These are phyloP conservation scores for Ichneumoninae sp. DNA, from an alignment of 2,888 invertebrate species.

Conservation along the genomic window DNA sequence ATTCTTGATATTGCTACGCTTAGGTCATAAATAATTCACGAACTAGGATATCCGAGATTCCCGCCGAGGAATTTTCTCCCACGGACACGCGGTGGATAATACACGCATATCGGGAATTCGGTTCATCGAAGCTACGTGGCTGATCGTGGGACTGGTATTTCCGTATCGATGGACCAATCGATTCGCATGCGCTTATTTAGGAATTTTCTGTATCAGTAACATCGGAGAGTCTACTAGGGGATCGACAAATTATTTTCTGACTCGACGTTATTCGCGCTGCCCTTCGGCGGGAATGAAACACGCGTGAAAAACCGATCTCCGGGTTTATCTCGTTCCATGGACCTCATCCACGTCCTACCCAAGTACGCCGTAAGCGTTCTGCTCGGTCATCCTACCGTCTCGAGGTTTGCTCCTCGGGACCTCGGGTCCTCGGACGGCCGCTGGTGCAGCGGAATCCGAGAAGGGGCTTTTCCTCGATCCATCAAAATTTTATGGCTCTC, in stretches of 20 bases:
- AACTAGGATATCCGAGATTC: neutral
- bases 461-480: slow-evolving; percentile 12
- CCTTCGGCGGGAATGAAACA: slow-evolving; percentile 30
- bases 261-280: slow-evolving; percentile 8
- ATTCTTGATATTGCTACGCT: slow-evolving; percentile 14
- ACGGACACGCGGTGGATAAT: neutral
- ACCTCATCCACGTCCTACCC: neutral
- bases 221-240: neutral
- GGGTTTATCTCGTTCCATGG: slow-evolving; percentile 22
- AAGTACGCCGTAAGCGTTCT: slow-evolving; percentile 21
- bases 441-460: neutral
- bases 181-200: neutral
- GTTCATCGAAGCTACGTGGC: neutral
- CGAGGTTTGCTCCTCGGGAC: neutral
- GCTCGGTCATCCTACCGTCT: slow-evolving; percentile 3
- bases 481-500: slow-evolving; percentile 30
- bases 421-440: neutral
- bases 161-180: neutral
- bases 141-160: slow-evolving; percentile 39
- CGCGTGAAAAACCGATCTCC: slow-evolving; percentile 53
- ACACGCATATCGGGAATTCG: slow-evolving; percentile 6
- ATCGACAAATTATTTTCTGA: neutral
- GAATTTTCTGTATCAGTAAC: neutral
- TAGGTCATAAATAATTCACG: slow-evolving; percentile 60
- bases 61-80: slow-evolving; percentile 2